A percentile compares a stretch with the other conserved stretches of the same genome.
Evolutionary conservation across 2,797 vertebrate genomes (phyloP).

Genomic region (Sebastes elongatus): DNA sequence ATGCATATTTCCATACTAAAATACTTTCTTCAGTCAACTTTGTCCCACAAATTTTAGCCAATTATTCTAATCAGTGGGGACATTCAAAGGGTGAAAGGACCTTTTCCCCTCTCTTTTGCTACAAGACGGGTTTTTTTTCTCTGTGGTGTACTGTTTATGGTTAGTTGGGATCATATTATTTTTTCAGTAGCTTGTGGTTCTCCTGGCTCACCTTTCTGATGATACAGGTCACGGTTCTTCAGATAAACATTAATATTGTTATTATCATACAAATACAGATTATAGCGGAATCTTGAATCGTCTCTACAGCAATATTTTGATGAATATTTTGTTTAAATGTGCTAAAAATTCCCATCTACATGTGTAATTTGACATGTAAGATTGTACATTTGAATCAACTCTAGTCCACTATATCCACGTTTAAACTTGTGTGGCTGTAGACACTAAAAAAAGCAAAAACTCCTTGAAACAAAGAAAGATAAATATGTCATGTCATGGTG

Average conservation of each 20-base stretch:
- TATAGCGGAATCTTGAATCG: neutral
- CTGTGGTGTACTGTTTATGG: neutral
- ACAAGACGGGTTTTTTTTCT: neutral
- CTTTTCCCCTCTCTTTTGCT: neutral
- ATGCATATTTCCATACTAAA: neutral
- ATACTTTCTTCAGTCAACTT: neutral
- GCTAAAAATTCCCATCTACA: neutral
- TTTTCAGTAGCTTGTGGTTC: neutral
- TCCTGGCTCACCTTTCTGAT: neutral
- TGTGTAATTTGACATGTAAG: neutral
- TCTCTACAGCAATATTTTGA: neutral
- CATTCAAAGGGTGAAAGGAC: neutral
- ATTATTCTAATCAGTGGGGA: neutral
- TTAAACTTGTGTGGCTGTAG: neutral
- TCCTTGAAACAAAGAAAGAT: conserved; percentile 5
- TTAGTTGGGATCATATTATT: neutral
- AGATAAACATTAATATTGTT: conserved; percentile 5
- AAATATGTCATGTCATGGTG: neutral
- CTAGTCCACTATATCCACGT: neutral
- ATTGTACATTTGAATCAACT: neutral
- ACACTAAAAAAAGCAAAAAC: neutral
- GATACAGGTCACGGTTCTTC: conserved; percentile 9
- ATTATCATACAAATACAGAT: neutral
- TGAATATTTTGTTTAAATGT: neutral
- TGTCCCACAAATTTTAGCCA: neutral